Conservation (phyloP, 64 coral and sea anemone species). For the Exaiptasia diaphana region DNA sequence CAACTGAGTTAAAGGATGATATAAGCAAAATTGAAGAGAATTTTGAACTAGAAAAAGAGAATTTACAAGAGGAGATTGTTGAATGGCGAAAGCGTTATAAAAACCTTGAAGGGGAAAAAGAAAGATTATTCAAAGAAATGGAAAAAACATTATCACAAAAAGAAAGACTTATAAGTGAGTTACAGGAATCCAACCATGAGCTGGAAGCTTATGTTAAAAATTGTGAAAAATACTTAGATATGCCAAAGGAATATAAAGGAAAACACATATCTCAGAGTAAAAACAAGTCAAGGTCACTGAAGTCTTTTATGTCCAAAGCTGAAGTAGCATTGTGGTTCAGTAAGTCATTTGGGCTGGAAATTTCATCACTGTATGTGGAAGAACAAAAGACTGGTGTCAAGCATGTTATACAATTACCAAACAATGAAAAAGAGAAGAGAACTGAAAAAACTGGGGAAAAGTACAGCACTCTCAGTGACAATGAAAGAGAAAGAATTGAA, state of each 20-base stretch:
- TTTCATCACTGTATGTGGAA: conserved; percentile 38
- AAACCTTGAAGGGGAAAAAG: conserved; percentile 27
- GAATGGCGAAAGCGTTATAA: conserved; percentile 46
- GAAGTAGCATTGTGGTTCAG: conserved; percentile 63
- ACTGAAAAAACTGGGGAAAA: neutral
- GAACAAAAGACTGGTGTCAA: conserved; percentile 50
- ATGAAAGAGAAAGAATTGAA: conserved; percentile 19
- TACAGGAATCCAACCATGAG: conserved; percentile 30
- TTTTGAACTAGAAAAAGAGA: no score
- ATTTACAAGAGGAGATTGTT: neutral
- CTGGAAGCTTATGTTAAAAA: conserved; percentile 24
- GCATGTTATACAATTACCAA: neutral
- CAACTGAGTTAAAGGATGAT: neutral
- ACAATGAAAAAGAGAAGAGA: neutral
- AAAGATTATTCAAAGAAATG: conserved; percentile 46
- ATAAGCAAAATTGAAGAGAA: no score
- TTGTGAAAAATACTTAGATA: conserved; percentile 3
- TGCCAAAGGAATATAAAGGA: conserved; percentile 41
- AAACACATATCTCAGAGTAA: conserved; percentile 52
- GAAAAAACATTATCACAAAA: neutral
- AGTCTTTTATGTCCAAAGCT: conserved; percentile 55
- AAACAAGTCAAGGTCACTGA: conserved; percentile 74
- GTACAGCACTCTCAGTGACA: neutral
- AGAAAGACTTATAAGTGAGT: conserved; percentile 25
- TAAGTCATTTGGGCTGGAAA: conserved; percentile 54